Evolutionary conservation across 2,113 vertebrate species (phyloP).

Genomic region (Carollia perspicillata): DNA sequence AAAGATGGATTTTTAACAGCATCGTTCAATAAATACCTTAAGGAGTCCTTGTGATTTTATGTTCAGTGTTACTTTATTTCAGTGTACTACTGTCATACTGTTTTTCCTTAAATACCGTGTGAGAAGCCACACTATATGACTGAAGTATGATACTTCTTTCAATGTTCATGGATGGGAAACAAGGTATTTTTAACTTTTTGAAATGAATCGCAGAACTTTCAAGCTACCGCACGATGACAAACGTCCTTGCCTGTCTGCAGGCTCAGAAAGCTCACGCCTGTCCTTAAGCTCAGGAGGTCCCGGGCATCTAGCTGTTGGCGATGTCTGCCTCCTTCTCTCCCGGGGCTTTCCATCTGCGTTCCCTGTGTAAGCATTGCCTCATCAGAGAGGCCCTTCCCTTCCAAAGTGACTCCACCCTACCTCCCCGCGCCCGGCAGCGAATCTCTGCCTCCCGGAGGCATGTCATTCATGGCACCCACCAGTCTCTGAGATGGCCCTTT

Average conservation of each 20-base stretch:
- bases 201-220: neutral
- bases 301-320: neutral
- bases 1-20: slow-evolving; percentile 25
- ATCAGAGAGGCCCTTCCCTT: neutral
- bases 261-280: neutral
- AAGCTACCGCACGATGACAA: neutral
- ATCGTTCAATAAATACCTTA: neutral
- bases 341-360: neutral
- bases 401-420: neutral
- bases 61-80: neutral
- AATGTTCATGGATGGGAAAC: neutral
- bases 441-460: neutral
- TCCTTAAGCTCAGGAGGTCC: neutral
- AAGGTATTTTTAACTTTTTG: neutral
- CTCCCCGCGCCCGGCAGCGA: rapidly evolving
- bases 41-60: slow-evolving; percentile 33
- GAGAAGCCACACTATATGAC: neutral
- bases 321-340: neutral
- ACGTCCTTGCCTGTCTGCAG: neutral
- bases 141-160: neutral
- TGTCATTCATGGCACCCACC: neutral
- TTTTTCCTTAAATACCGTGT: neutral
- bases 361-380: neutral
- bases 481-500: neutral
- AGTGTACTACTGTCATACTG: neutral